These are phyloP conservation scores for Rhopalosiphum maidis DNA, from an alignment of 1,140 invertebrate genomes.

Conservation along the genomic window DNA sequence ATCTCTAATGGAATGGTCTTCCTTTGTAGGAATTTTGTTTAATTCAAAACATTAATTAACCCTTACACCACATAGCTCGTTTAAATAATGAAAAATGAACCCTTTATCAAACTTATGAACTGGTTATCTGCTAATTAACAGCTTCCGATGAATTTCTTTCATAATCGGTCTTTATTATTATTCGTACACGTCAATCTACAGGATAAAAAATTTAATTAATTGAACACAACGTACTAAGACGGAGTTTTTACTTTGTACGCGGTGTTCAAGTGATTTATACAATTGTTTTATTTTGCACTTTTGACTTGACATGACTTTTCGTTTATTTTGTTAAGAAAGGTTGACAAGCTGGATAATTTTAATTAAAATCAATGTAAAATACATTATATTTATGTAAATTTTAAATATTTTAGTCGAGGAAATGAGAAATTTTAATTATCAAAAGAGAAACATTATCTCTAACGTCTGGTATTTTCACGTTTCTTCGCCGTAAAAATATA, in stretches of 20 bases:
- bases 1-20: conserved; percentile 44
- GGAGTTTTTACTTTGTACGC: too few species aligned
- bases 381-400: not conserved
- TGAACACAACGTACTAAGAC: not conserved
- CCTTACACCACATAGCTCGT: conserved; percentile 39
- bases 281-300: not conserved
- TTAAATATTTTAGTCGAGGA: not conserved
- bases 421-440: not conserved
- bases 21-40: conserved; percentile 40
- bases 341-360: not conserved
- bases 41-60: conserved; percentile 52
- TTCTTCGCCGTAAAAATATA: not conserved
- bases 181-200: not conserved
- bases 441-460: not conserved
- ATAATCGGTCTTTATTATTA: conserved; percentile 21
- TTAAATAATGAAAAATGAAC: conserved; percentile 50
- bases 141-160: conserved; percentile 34
- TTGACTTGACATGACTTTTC: not conserved
- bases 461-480: not conserved
- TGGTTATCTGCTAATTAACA: conserved; percentile 55
- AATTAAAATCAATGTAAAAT: not conserved
- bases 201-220: conserved; percentile 28
- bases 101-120: conserved; percentile 39
- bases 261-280: not conserved
- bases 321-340: not conserved